Base-by-base conservation (phyloP, 1,140 invertebrate genomes). In the Camponotus vicinus region DNA sequence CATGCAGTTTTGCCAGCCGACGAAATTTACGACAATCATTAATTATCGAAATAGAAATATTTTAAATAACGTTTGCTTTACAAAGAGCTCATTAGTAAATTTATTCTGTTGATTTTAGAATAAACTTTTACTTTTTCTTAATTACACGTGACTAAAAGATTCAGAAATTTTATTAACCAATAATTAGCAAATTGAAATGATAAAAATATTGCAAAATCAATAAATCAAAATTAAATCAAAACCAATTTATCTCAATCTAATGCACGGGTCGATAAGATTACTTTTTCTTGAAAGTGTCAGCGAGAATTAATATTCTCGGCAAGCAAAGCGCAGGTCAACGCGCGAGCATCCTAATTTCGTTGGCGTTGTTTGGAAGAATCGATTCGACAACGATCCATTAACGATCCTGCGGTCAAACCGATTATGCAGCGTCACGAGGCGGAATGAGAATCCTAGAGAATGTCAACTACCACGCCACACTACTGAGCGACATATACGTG, bases 401-500 rank as follows among this genome's bases (percentile, higher is more conserved):
- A 55, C 55, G 40, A 75, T 63, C 69, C 79, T 63, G 57, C 69
- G 79, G 69, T 63, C 79, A 63, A 42, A 27, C 40, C 32, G 79
- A 83, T 83, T 83, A 83, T 83, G 79, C 79, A 49, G 40, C 79
- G 69, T 83, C 79, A 83, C 69, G 79, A 75, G 11, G 55, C 40
- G 79, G 69, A 73, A 82, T 82, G 67, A 73, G 79, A 63, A 83
- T 63, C 32, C 79, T 75, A 42, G 40, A 83, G 52, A 55, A 49
- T 55, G 55, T 45, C 78, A 18, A 80, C 66, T 27, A 27, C 27
- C 27, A 27, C 27, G 57, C 78, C 18, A 18, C 64, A 27, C 21
- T 40, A 61, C 40, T 55, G 69, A 27, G 55, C 67, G 64, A 49
- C 37, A 40, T 45, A 59, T 21, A 57, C 8, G 55, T 6, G 27